These are phyloP conservation scores for Paratrypauchen microcephalus DNA, from an alignment of 2,797 vertebrate species.

Conservation along the genomic window DNA sequence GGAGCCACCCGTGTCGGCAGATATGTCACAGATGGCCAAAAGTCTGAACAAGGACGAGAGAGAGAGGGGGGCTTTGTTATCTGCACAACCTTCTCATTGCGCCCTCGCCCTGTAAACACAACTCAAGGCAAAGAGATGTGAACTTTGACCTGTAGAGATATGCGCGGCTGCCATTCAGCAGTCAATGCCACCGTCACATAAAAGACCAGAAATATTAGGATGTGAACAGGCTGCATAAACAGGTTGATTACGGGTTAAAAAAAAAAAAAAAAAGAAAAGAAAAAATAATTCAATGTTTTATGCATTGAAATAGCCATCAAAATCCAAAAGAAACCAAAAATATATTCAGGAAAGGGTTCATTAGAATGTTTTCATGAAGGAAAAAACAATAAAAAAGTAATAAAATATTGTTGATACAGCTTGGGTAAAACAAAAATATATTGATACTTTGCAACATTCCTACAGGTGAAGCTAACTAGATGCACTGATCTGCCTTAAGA, in stretches of 20 bases:
- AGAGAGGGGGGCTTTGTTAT: neutral
- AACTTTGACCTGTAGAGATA: constrained; percentile 23
- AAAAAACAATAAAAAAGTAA: too few relatives aligned
- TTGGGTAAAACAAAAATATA: too few relatives aligned
- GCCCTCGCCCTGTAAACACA: constrained; percentile 16
- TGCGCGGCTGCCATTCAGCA: neutral
- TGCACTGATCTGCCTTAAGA: too few relatives aligned
- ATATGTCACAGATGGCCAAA: constrained; percentile 96
- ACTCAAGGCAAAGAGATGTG: constrained; percentile 5
- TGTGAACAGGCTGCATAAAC: neutral
- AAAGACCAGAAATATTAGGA: neutral
- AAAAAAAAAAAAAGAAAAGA: too few relatives aligned
- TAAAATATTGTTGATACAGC: too few relatives aligned
- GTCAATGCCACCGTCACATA: neutral
- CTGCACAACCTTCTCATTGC: neutral
- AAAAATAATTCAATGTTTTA: too few relatives aligned
- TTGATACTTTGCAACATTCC: too few relatives aligned
- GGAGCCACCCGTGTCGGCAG: constrained; percentile 93
- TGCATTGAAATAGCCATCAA: too few relatives aligned
- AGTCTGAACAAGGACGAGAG: constrained; percentile 71
- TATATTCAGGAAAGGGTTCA: too few relatives aligned
- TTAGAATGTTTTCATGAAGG: too few relatives aligned
- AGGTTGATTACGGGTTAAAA: neutral
- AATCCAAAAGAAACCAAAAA: too few relatives aligned
- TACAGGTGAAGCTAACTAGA: too few relatives aligned